These are phyloP conservation scores for Microctenopoma stevenorrisi DNA, from an alignment of 2,797 vertebrate genomes.

Conservation along the genomic window DNA sequence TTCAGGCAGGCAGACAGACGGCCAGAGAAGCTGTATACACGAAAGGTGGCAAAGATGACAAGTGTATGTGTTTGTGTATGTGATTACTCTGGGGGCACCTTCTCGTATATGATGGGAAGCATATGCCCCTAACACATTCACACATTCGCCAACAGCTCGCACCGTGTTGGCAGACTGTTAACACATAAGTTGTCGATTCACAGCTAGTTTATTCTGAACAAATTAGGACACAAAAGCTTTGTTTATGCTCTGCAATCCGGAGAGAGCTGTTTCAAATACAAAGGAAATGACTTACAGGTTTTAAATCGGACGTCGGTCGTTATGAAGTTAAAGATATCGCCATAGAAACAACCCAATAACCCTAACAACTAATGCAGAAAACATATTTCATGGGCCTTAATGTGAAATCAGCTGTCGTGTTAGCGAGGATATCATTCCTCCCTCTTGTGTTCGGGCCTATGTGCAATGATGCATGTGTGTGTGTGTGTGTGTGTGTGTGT, in stretches of 20 bases:
- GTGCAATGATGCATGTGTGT: conserved; percentile 61
- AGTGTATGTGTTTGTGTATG: conserved; percentile 59
- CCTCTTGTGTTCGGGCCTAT: conserved; percentile 58
- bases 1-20: conserved; percentile 36
- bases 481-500: conserved; percentile 39
- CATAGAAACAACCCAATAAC: conserved; percentile 3
- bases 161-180: conserved; percentile 55
- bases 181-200: conserved; percentile 60
- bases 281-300: neutral
- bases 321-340: neutral
- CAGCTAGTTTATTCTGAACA: conserved; percentile 59
- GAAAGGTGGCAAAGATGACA: conserved; percentile 78
- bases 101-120: conserved; percentile 71
- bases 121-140: conserved; percentile 69
- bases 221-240: conserved; percentile 45
- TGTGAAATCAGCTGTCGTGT: conserved; percentile 52
- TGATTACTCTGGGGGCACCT: conserved; percentile 50
- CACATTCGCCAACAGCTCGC: conserved; percentile 31
- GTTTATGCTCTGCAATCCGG: conserved; percentile 33
- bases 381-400: conserved; percentile 7
- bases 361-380: neutral
- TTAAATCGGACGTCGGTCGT: neutral
- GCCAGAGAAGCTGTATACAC: conserved; percentile 41
- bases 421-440: conserved; percentile 52
- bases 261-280: neutral